Conservation (phyloP, 1,140 invertebrate species). For the Caenorhabditis elegans region DNA sequence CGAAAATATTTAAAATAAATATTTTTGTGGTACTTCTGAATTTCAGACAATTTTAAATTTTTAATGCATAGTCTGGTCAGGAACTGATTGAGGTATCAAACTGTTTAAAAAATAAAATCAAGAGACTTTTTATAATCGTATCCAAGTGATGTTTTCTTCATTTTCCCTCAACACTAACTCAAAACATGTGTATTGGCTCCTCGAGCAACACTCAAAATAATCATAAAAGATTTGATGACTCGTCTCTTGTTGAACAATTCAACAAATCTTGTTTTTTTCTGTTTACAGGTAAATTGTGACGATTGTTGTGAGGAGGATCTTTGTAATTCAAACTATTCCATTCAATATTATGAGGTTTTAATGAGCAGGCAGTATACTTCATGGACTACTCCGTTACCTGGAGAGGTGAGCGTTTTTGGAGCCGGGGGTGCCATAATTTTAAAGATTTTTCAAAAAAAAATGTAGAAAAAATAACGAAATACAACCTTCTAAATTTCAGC, state of each 20-base stretch:
- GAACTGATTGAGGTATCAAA: too few relatives aligned
- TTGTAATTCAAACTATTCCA: conserved; percentile 40
- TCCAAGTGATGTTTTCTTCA: neutral
- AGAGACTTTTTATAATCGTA: conserved; percentile 11
- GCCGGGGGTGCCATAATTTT: too few relatives aligned
- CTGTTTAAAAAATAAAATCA: too few relatives aligned
- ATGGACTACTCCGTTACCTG: conserved; percentile 35
- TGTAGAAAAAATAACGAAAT: too few relatives aligned
- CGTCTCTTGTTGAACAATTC: neutral
- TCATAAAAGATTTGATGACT: conserved; percentile 32
- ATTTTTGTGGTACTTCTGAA: too few relatives aligned
- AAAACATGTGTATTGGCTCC: neutral
- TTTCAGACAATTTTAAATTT: too few relatives aligned
- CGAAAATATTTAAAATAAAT: too few relatives aligned
- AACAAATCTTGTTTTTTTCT: too few relatives aligned
- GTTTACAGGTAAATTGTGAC: conserved; percentile 47
- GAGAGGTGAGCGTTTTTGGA: conserved; percentile 7
- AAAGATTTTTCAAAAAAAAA: too few relatives aligned
- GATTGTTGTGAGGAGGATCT: conserved; percentile 46
- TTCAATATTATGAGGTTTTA: conserved; percentile 42
- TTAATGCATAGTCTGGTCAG: too few relatives aligned
- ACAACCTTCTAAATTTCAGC: too few relatives aligned
- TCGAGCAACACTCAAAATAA: neutral
- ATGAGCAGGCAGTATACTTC: conserved; percentile 42
- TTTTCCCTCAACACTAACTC: neutral